Evolutionary conservation across 1,140 invertebrate species (phyloP), one percentile per base, ranked within the genome.

Genomic region (Listronotus bonariensis): DNA sequence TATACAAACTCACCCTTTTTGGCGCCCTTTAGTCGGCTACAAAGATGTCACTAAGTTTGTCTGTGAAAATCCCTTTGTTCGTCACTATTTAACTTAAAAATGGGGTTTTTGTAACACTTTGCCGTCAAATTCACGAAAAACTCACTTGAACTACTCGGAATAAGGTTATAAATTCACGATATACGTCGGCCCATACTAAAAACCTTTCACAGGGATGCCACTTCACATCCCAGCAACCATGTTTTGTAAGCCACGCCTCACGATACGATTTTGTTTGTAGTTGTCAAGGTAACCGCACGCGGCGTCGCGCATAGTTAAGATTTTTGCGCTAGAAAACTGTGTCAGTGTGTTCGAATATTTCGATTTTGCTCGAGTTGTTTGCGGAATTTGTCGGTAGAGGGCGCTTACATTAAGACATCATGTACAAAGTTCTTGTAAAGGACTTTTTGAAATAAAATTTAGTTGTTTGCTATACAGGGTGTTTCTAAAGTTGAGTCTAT

Each of bases 1-100:
- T 52, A 52, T n/a, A 52, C 26, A 52, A 36, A 58, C 55, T 58
- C 55, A 58, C 55, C 55, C 55, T 46, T 58, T 34, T 58, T 58
- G 55, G 55, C 55, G 55, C 55, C 55, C 31, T 46, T 46, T 42
- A 55, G 31, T 55, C 53, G 18, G 6, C 40, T 42, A 53, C 18
- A 12, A 46, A n/a, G 17, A 12, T 46, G 17, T 36, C 15, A 32
- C 14, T 14, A 20, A 41, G 4, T 17, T 41, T 11, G 6, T 9
- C 20, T 40, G 3, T 7, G 11, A 41, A 55, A 18, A 46, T 17
- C n/a, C 3, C n/a, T 18, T 6, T 46, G 8, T 46, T 46, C 17
- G n/a, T 46, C 9, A 9, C 7, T 46, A 17, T 46, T 46, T 46
- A 9, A 46, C 43, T 15, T 1, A 46, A 46, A 46, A 9, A 9